A percentile compares a stretch with the other conserved stretches of the same genome.
Evolutionary conservation across 1,140 invertebrate genomes (phyloP).

Genomic region (Monochamus saltuarius): DNA sequence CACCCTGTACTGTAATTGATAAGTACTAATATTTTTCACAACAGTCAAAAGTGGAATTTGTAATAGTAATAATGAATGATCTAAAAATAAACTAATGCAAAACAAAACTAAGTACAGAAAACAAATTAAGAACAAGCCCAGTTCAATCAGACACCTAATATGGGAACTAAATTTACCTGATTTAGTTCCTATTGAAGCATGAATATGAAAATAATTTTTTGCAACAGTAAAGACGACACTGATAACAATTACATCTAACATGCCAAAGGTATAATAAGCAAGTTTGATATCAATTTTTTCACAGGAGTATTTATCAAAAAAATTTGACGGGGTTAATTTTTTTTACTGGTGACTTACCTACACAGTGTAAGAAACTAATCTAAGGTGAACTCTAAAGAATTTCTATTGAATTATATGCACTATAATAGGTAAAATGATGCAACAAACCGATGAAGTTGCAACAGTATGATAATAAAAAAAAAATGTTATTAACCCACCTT

Average conservation of each 20-base stretch:
- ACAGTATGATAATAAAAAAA: too few relatives aligned
- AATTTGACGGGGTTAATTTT: too few relatives aligned
- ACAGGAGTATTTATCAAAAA: too few relatives aligned
- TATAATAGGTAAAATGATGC: too few relatives aligned
- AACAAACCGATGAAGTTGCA: too few relatives aligned
- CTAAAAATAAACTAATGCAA: too few relatives aligned
- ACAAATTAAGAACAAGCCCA: constrained; percentile 16
- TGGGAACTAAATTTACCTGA: constrained; percentile 53
- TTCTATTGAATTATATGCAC: constrained; percentile 25
- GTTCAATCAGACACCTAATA: constrained; percentile 15
- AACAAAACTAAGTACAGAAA: not conserved
- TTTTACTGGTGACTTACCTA: not conserved
- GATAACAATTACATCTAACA: constrained; percentile 29
- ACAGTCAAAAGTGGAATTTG: too few relatives aligned
- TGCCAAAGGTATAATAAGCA: constrained; percentile 14
- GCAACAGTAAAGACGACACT: constrained; percentile 48
- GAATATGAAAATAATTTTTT: constrained; percentile 51
- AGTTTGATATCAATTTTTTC: too few relatives aligned
- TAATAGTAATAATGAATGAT: too few relatives aligned
- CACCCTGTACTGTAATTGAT: too few relatives aligned
- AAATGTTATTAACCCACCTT: too few relatives aligned
- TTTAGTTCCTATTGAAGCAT: constrained; percentile 54
- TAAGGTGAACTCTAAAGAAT: constrained; percentile 16
- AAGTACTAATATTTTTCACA: too few relatives aligned
- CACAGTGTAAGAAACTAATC: not conserved